Base-by-base conservation (phyloP, 2,797 vertebrate species). In the Natrix natrix region DNA sequence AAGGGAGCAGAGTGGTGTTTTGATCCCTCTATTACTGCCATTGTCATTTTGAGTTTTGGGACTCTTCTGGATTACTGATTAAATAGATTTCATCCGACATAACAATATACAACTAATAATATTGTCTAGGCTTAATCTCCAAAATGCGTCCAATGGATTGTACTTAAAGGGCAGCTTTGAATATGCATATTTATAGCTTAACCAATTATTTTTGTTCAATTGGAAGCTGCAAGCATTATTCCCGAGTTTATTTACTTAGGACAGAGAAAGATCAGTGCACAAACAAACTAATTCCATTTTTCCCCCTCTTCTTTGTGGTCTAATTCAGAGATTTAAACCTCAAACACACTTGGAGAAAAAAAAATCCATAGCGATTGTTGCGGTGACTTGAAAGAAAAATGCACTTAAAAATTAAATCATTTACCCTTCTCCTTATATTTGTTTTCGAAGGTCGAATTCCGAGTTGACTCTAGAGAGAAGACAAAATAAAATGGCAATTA, bases 361-460 rank as follows among this genome's bases (percentile, higher is more conserved):
- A 16, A 16, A 56, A 56, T 20, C 14, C 17, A 48, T 4, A 14
- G 5, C 8, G 0, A 86, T 37, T 3, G 37, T 24, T 8, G 32
- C 1, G 8, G 4, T 16, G 14, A 37, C 14, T 57, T 26, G 32
- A 28, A 94, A 43, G 74, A 1, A 2, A n/a, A 89, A 91, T 78
- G 91, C 16, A 24, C 0, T 32, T 17, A 26, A 59, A 92, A 92
- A 59, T 24, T 52, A 57, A 59, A 83, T 28, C 43, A 61, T 96
- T 97, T 97, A 97, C 96, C 95, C 16, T 32, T 94, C 93, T 97
- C 94, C 95, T 96, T 48, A 28, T 0, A n/a, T 8, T 56, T 28
- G 60, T 13, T 95, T 95, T 97, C 24, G 60, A 91, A 57, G 57
- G 1, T 57, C 88, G 95, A 57, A 32, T 86, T 94, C 5, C 4